A percentile compares a stretch with the other conserved stretches of the same genome.
Evolutionary conservation across 2,113 vertebrate genomes (phyloP).

Genomic region (human (Homo sapiens)): GRCh38 chr2:204860001-204860500

Average conservation of each 20-base stretch:
- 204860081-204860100: slow-evolving; percentile 57
- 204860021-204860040: slow-evolving; percentile 71
- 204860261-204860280: neutral
- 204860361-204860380: slow-evolving; percentile 55
- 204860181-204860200: neutral
- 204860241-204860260: neutral
- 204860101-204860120: slow-evolving; percentile 55
- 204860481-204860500: slow-evolving; percentile 74
- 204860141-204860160: slow-evolving; percentile 31
- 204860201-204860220: neutral
- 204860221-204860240: neutral
- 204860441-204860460: slow-evolving; percentile 67
- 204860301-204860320: neutral
- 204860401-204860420: slow-evolving; percentile 29
- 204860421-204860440: slow-evolving; percentile 50
- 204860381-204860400: neutral
- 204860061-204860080: slow-evolving; percentile 47
- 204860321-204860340: neutral
- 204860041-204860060: slow-evolving; percentile 63
- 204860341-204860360: neutral
- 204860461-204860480: slow-evolving; percentile 74
- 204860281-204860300: neutral
- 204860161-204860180: slow-evolving; percentile 41
- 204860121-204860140: slow-evolving; percentile 42
- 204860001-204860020: slow-evolving; percentile 76